These are phyloP conservation scores for Tragulus kanchil DNA, from an alignment of 2,113 vertebrate species.

Conservation along the genomic window DNA sequence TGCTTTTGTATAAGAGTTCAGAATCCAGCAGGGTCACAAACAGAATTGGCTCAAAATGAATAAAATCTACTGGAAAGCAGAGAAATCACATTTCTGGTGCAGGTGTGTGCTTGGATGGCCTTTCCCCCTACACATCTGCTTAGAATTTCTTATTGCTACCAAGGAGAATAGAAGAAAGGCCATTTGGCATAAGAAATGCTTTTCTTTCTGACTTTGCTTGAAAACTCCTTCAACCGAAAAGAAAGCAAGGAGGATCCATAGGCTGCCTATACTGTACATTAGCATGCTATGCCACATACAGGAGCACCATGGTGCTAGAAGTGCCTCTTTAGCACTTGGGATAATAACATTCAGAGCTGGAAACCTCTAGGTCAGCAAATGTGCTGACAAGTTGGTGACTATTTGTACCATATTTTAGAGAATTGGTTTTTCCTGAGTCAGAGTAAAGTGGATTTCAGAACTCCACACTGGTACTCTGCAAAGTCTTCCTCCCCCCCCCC, in stretches of 20 bases:
- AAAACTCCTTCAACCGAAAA: slow-evolving; percentile 5
- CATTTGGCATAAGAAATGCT: slow-evolving; percentile 53
- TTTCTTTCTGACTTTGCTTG: slow-evolving; percentile 55
- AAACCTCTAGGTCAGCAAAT: slow-evolving; percentile 67
- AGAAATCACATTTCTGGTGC: slow-evolving; percentile 58
- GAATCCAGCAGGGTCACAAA: background rate
- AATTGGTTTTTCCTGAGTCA: slow-evolving; percentile 32
- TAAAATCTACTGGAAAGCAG: slow-evolving; percentile 37
- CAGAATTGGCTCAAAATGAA: background rate
- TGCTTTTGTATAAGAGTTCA: slow-evolving; percentile 48
- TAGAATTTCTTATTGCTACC: slow-evolving; percentile 56
- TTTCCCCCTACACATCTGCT: background rate
- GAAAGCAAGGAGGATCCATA: slow-evolving; percentile 48
- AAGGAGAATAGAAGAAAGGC: slow-evolving; percentile 53
- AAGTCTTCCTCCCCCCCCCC: background rate
- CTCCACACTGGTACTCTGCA: background rate
- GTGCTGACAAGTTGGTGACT: slow-evolving; percentile 48
- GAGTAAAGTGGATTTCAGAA: slow-evolving; percentile 17
- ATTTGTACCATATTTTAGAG: slow-evolving; percentile 55
- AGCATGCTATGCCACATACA: background rate
- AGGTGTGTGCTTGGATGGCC: slow-evolving; percentile 42
- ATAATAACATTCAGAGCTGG: slow-evolving; percentile 63
- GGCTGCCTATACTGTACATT: slow-evolving; percentile 29
- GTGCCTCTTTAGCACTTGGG: slow-evolving; percentile 46
- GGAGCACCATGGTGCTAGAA: background rate